Evolutionary conservation across 2,888 invertebrate species (phyloP).

Genomic region (Xanthorhoe designata): DNA sequence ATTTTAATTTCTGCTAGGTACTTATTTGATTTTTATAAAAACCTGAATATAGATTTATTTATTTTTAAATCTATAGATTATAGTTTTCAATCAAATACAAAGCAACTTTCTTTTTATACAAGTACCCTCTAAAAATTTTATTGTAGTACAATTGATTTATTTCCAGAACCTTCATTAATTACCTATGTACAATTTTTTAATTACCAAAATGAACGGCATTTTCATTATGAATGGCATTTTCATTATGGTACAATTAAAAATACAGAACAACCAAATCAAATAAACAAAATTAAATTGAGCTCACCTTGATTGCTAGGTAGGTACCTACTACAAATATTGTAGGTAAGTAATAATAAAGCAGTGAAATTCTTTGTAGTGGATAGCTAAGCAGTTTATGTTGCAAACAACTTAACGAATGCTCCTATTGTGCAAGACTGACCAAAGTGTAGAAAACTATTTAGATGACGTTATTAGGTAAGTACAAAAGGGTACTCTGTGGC

Average conservation of each 20-base stretch:
- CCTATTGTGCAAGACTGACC: constrained; percentile 8
- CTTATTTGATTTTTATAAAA: not conserved
- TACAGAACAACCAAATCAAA: not conserved
- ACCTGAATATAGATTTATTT: not conserved
- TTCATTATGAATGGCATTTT: not conserved
- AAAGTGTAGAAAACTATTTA: not conserved
- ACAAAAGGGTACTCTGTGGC: too few relatives aligned
- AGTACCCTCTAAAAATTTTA: not conserved
- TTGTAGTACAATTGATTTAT: not conserved
- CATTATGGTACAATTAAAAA: not conserved
- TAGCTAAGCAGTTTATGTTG: not conserved
- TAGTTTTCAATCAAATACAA: not conserved
- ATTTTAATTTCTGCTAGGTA: too few relatives aligned
- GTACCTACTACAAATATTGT: not conserved
- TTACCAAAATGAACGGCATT: not conserved
- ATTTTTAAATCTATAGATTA: not conserved
- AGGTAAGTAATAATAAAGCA: not conserved
- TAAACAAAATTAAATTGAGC: not conserved
- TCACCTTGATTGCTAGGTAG: not conserved
- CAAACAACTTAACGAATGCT: constrained; percentile 10
- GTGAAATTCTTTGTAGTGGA: too few relatives aligned
- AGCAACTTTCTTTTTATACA: not conserved
- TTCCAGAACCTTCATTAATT: not conserved
- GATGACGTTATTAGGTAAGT: too few relatives aligned
- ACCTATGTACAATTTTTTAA: too few relatives aligned